phyloP scores from a whole-genome alignment of 1,140 invertebrate genomes.

The roundworm (Caenorhabditis elegans) region DNA sequence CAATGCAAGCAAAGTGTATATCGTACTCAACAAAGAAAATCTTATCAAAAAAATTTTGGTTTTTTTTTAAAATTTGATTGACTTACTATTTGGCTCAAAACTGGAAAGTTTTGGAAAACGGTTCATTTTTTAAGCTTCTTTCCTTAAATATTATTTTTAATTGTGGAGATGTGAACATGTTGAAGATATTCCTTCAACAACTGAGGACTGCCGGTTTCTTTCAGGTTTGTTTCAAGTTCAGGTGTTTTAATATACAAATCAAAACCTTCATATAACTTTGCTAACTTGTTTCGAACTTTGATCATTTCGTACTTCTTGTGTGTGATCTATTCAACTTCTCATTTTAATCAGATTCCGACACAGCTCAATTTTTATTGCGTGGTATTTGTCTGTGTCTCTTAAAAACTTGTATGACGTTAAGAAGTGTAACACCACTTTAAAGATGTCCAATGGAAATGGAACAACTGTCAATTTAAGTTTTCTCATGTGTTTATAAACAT shows the following conservation, averaged over 20 bases:
- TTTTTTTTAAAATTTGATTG: no score
- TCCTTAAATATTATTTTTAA: no score
- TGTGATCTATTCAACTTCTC: neutral
- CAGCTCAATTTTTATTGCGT: neutral
- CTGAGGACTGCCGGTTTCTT: no score
- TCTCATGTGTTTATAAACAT: neutral
- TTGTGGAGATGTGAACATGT: no score
- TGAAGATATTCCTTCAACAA: no score
- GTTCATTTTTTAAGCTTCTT: no score
- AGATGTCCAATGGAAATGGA: neutral
- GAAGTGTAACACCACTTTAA: conserved; percentile 3
- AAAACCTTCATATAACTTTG: neutral
- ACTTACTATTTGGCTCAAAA: no score
- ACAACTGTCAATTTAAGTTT: neutral
- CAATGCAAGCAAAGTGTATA: no score
- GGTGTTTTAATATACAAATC: neutral
- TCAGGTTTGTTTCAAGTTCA: neutral
- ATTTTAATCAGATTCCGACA: neutral
- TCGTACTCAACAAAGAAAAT: no score
- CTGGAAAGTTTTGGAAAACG: no score
- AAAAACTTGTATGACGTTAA: neutral
- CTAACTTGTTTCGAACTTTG: neutral
- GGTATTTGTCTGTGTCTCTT: neutral
- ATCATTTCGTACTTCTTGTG: conserved; percentile 1
- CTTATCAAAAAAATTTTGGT: no score